A percentile compares a stretch with the other conserved stretches of the same genome.
Conservation (phyloP, 1,140 invertebrate species). For the Forficula auricularia region DNA sequence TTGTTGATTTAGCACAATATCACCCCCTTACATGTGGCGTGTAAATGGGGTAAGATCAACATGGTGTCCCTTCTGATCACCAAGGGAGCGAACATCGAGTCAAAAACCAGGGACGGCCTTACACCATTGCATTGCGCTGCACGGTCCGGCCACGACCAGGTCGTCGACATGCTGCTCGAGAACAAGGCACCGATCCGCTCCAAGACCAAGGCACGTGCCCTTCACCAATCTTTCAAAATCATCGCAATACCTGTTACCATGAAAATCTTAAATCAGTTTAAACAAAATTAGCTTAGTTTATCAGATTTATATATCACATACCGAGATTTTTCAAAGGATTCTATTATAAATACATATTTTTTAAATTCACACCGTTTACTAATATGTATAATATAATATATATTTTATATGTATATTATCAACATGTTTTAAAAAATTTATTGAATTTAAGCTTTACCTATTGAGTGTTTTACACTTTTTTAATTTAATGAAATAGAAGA, state of each 20-base stretch:
- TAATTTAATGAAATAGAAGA: no score
- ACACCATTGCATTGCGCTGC: slow-evolving; percentile 86
- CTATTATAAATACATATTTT: no score
- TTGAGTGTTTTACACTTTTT: no score
- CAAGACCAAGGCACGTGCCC: slow-evolving; percentile 74
- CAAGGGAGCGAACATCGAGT: slow-evolving; percentile 80
- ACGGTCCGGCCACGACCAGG: slow-evolving; percentile 87
- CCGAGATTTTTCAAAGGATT: no score
- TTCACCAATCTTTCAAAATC: slow-evolving; percentile 1
- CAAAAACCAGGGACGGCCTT: slow-evolving; percentile 83
- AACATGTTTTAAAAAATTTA: no score
- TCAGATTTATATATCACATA: no score
- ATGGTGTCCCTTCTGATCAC: slow-evolving; percentile 75
- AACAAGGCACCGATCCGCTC: slow-evolving; percentile 83
- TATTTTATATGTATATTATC: no score
- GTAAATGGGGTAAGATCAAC: slow-evolving; percentile 90
- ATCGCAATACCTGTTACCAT: background rate
- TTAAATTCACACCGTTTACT: no score
- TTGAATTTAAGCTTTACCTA: no score
- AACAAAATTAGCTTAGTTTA: no score
- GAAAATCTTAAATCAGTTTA: background rate
- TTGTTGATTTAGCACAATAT: slow-evolving; percentile 52
- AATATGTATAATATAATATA: no score
- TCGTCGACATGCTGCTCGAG: slow-evolving; percentile 81
- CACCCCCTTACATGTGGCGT: slow-evolving; percentile 82